Base-by-base conservation (phyloP, 2,113 vertebrate genomes). In the Fulmarus glacialis region DNA sequence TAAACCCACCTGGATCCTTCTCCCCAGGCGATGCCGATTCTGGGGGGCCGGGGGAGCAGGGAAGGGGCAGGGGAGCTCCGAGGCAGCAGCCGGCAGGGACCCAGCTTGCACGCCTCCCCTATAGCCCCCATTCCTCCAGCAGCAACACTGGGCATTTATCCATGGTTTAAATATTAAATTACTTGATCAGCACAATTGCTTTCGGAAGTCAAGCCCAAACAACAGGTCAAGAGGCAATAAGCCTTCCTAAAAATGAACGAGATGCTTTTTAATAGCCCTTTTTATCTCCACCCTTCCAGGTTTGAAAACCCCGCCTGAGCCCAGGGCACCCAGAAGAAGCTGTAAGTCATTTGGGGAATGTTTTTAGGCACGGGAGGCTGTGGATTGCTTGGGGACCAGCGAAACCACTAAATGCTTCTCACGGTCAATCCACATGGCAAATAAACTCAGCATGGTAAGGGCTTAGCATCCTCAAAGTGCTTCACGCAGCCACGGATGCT, bases 61-160 rank as follows among this genome's bases (percentile, higher is more conserved):
- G 53, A 60, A 40, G 21, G 36, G 36, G 40, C 21, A 27, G n/a
- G 27, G 30, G 27, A 71, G 58, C 58, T 59, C 52, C 1, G 0
- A 50, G 71, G n/a, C 0, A 1, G 50, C 34, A 36, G 43, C 24
- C 0, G 3, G 29, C 16, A 48, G 32, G 42, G 32, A 45, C 5
- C 7, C 60, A 55, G 34, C 59, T 24, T 9, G 20, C 16, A 24
- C 3, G 1, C 26, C 43, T 36, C 12, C 47, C 19, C 11, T 22
- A 1, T 11, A 50, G 4, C 56, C 14, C 56, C 15, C 20, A 8
- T 66, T 47, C 34, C 45, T 26, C 52, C 66, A 53, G 43, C 56
- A 77, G 42, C 56, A 20, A 15, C 56, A 10, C 27, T 3, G 12
- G 16, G 29, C 34, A 18, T 52, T 15, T 38, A 27, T n/a, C 64